Conservation (phyloP, 2,888 invertebrate genomes). For the Archaeoteleia sp. region DNA sequence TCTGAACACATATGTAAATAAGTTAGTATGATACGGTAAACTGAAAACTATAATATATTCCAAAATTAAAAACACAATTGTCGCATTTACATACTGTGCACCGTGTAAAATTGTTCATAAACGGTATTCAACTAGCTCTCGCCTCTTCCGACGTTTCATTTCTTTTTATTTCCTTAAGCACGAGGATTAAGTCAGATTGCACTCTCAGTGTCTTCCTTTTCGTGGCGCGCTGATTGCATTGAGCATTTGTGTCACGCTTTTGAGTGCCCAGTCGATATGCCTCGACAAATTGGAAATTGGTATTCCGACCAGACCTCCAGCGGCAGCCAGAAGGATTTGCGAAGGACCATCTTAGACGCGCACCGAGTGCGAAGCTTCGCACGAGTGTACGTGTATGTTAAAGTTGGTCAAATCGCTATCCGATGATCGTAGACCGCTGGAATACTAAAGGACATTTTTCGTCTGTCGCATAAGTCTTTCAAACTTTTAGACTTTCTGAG, state of each 20-base stretch:
- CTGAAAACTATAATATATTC: too few species aligned
- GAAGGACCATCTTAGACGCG: slow-evolving; percentile 65
- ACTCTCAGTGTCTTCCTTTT: slow-evolving; percentile 46
- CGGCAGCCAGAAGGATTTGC: slow-evolving; percentile 74
- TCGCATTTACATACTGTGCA: too few species aligned
- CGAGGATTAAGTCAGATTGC: slow-evolving; percentile 47
- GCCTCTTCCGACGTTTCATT: background rate
- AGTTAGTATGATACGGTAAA: too few species aligned
- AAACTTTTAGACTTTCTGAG: slow-evolving; percentile 16
- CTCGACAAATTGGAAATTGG: slow-evolving; percentile 71
- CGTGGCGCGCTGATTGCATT: slow-evolving; percentile 71
- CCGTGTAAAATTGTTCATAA: slow-evolving; percentile 12
- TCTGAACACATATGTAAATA: too few species aligned
- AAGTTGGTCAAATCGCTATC: slow-evolving; percentile 72
- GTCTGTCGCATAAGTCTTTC: slow-evolving; percentile 26
- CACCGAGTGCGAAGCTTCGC: slow-evolving; percentile 52
- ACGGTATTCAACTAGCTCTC: slow-evolving; percentile 6
- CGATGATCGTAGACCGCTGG: slow-evolving; percentile 63
- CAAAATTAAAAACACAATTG: too few species aligned
- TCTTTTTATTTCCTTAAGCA: slow-evolving; percentile 24
- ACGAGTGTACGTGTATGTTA: slow-evolving; percentile 57
- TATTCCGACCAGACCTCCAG: slow-evolving; percentile 66
- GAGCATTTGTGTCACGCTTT: slow-evolving; percentile 75
- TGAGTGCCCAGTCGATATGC: slow-evolving; percentile 74
- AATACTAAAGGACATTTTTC: slow-evolving; percentile 64